A percentile compares a stretch with the other conserved stretches of the same genome.
Evolutionary conservation across 2,797 vertebrate species (phyloP).

Genomic region (Etheostoma nigrum): DNA sequence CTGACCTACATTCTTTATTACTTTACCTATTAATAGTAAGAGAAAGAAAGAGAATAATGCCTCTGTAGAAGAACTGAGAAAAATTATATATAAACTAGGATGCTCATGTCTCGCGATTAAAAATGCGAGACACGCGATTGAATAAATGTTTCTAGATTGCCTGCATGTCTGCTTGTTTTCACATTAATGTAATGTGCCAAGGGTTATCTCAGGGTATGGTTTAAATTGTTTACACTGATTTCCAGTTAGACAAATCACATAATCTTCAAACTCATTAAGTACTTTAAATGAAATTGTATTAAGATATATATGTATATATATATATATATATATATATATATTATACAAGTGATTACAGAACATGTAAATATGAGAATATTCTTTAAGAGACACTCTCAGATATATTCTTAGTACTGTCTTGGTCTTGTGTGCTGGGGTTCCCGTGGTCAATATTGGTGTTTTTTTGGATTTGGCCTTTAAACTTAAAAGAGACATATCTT

Average conservation of each 20-base stretch:
- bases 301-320: no score
- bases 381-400: background rate
- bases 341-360: background rate
- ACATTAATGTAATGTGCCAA: background rate
- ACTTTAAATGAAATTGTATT: background rate
- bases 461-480: slow-evolving; percentile 13
- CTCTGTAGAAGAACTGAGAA: background rate
- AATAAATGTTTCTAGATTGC: background rate
- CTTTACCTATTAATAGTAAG: slow-evolving; percentile 6
- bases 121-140: background rate
- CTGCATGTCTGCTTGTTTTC: background rate
- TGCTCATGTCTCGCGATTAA: no score
- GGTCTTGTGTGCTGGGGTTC: slow-evolving; percentile 1
- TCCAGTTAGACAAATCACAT: background rate
- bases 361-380: slow-evolving; percentile 3
- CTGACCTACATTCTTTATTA: slow-evolving; percentile 48
- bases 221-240: background rate
- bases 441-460: background rate
- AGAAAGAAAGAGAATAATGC: background rate
- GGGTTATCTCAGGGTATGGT: background rate
- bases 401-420: background rate
- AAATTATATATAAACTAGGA: background rate
- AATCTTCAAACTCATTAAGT: background rate
- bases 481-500: background rate
- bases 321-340: no score